These are phyloP conservation scores for Halcyon chelicuti DNA, from an alignment of 2,797 vertebrate genomes.

Conservation along the genomic window DNA sequence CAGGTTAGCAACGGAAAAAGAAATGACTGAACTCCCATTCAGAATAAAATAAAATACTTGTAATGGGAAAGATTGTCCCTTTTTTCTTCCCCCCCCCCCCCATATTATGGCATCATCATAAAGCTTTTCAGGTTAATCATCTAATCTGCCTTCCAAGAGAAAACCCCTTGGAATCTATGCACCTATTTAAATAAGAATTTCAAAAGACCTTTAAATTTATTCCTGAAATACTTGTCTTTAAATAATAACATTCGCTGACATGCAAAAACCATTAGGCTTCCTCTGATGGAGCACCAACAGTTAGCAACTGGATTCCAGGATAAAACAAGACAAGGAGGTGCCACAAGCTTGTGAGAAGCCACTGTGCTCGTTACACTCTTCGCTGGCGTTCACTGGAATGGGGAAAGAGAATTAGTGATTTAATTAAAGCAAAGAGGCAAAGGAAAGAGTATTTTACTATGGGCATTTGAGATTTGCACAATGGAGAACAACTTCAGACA, in stretches of 20 bases:
- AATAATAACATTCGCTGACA: background rate
- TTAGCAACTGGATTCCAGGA: background rate
- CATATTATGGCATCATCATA: background rate
- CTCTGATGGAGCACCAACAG: background rate
- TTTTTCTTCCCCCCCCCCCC: too few species aligned
- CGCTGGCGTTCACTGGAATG: background rate
- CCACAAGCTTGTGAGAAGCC: background rate
- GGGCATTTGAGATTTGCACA: background rate
- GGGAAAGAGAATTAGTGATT: background rate
- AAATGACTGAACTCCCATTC: background rate
- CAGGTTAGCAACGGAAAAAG: background rate
- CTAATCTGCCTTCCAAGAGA: constrained; percentile 41
- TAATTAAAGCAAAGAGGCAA: background rate
- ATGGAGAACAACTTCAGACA: background rate
- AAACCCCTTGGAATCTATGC: background rate
- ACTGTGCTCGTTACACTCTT: background rate
- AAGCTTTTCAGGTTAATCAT: constrained; percentile 43
- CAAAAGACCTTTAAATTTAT: background rate
- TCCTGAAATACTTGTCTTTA: background rate
- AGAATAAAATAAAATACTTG: too few species aligned
- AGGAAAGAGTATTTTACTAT: background rate
- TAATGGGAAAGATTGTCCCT: background rate
- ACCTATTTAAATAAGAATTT: background rate
- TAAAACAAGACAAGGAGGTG: background rate
- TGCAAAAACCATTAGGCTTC: background rate